A percentile compares a stretch with the other conserved stretches of the same genome.
These are phyloP conservation scores for Melanotaenia nigrans DNA, from an alignment of 2,797 vertebrate species.

Conservation along the genomic window DNA sequence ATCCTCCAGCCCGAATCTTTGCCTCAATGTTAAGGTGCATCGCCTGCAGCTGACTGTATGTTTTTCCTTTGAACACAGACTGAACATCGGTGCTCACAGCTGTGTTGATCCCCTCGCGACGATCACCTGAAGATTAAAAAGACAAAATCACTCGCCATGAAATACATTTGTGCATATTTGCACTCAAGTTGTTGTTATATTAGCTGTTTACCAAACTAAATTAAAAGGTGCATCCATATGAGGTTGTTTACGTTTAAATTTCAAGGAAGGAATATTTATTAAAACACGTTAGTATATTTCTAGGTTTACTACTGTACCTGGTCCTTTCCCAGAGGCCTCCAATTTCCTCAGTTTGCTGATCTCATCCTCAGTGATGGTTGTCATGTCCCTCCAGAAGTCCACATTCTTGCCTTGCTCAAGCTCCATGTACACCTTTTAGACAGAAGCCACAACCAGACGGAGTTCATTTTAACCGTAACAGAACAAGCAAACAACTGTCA, in stretches of 20 bases:
- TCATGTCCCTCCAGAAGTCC: constrained; percentile 99
- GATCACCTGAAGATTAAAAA: constrained; percentile 84
- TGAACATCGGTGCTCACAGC: constrained; percentile 96
- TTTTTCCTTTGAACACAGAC: constrained; percentile 96
- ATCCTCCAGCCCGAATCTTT: constrained; percentile 92
- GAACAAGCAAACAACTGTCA: not conserved
- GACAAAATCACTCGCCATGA: not conserved
- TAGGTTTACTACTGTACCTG: constrained; percentile 60
- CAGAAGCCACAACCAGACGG: not conserved
- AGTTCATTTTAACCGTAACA: not conserved
- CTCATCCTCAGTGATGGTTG: constrained; percentile 96
- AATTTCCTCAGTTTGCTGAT: constrained; percentile 95
- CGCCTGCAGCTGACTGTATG: constrained; percentile 95
- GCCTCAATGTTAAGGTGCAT: constrained; percentile 93
- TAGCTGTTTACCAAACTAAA: not conserved
- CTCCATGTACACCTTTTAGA: constrained; percentile 94
- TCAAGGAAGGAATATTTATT: not conserved
- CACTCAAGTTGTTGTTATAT: not conserved
- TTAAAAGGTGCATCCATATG: not conserved
- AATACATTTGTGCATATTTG: not conserved
- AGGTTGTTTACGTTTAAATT: not conserved
- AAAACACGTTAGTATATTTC: too few relatives aligned
- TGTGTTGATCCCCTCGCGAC: constrained; percentile 95
- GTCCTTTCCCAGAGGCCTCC: constrained; percentile 93
- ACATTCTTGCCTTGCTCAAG: constrained; percentile 97